A percentile compares a stretch with the other conserved stretches of the same genome.
Evolutionary conservation across 2,797 vertebrate genomes (phyloP).

Genomic region (Tragopan temminckii): DNA sequence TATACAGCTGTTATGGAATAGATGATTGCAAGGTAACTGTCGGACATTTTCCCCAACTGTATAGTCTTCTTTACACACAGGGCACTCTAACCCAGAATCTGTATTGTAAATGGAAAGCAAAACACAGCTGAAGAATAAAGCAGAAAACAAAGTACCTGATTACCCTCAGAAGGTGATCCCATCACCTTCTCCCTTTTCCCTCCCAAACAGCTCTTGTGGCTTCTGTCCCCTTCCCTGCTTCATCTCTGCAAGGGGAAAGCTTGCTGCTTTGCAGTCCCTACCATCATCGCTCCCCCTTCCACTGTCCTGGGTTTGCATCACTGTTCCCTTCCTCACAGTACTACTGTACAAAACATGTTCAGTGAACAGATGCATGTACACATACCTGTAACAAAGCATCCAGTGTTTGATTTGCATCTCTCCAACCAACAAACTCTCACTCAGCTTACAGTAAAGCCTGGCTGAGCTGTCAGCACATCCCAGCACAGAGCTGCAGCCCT

Average conservation of each 20-base stretch:
- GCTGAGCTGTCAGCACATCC: not conserved
- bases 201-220: not conserved
- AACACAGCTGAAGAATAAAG: not conserved
- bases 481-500: not conserved
- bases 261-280: not conserved
- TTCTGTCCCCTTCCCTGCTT: not conserved
- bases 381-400: too few species aligned
- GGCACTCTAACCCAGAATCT: slow-evolving; percentile 95
- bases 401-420: not conserved
- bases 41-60: slow-evolving; percentile 90
- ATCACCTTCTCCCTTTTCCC: not conserved
- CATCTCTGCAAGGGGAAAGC: not conserved
- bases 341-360: too few species aligned
- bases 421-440: not conserved
- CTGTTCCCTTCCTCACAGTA: not conserved
- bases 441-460: not conserved
- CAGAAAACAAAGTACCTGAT: fast-evolving
- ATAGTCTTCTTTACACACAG: slow-evolving; percentile 98
- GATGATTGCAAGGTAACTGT: slow-evolving; percentile 96
- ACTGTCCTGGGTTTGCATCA: too few species aligned
- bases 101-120: not conserved
- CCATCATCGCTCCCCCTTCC: too few species aligned
- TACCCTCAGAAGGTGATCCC: not conserved
- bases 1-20: slow-evolving; percentile 97
- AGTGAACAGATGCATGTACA: not conserved